Conservation (phyloP, 2,113 vertebrate genomes). For the Cryptotis parvus region DNA sequence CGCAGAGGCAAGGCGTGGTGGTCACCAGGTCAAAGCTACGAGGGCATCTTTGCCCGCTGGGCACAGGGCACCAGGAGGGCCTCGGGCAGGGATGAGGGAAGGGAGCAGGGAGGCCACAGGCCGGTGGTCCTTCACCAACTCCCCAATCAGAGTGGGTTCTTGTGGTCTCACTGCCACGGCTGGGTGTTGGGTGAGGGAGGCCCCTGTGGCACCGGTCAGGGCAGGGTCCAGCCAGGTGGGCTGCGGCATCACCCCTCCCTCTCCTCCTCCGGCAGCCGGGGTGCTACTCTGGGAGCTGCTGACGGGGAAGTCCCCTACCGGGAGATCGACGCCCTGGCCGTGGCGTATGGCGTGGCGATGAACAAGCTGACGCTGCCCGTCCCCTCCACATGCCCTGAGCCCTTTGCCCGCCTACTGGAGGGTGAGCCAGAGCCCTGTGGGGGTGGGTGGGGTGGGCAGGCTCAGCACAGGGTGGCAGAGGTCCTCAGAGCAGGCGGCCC, state of each 20-base stretch:
- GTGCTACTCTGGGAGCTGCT: conserved; percentile 96
- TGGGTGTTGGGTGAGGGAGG: not conserved
- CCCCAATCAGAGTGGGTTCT: not conserved
- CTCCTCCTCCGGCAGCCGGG: conserved; percentile 86
- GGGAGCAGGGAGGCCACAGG: not conserved
- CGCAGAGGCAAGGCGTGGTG: too few species aligned
- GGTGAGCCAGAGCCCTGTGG: conserved; percentile 85
- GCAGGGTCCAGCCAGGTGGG: not conserved
- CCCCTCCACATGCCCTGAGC: conserved; percentile 95
- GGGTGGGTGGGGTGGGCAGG: conserved; percentile 26
- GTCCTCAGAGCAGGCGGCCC: conserved; percentile 58
- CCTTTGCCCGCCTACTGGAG: conserved; percentile 92
- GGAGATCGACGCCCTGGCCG: conserved; percentile 94
- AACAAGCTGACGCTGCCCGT: conserved; percentile 95
- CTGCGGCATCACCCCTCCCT: conserved; percentile 51
- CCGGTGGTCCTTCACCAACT: too few species aligned
- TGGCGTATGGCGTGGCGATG: conserved; percentile 96
- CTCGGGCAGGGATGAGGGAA: not conserved
- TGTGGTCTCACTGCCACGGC: not conserved
- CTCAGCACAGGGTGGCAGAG: conserved; percentile 61
- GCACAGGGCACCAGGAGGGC: not conserved
- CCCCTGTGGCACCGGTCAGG: not conserved
- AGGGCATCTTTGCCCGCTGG: not conserved
- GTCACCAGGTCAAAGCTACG: not conserved
- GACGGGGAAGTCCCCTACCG: conserved; percentile 95